Evolutionary conservation across 2,888 invertebrate species (phyloP).

Genomic region (Aphidius colemani): DNA sequence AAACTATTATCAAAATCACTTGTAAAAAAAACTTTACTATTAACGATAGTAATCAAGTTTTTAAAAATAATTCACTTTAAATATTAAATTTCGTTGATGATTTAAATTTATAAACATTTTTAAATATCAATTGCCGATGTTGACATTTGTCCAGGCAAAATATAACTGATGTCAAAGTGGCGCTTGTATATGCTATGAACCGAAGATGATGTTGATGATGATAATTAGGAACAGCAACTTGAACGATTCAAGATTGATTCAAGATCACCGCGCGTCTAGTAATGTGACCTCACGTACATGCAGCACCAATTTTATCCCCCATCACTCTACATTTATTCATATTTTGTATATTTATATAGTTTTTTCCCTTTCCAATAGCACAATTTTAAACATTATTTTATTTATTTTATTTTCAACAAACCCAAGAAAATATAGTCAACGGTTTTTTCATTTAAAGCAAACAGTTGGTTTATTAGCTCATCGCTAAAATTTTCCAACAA

Average conservation of each 20-base stretch:
- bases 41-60: constrained; percentile 7
- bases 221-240: constrained; percentile 57
- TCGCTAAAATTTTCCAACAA: neutral
- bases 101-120: neutral
- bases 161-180: too few species aligned
- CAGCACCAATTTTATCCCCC: constrained; percentile 53
- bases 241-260: constrained; percentile 44
- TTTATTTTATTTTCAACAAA: neutral
- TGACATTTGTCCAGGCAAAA: too few species aligned
- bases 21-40: constrained; percentile 1
- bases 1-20: constrained; percentile 17
- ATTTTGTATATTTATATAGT: constrained; percentile 21
- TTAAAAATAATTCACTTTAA: constrained; percentile 12
- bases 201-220: constrained; percentile 16
- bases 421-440: too few species aligned
- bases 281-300: constrained; percentile 54
- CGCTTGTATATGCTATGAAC: too few species aligned
- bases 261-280: constrained; percentile 47
- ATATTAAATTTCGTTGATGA: neutral
- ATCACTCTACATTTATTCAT: constrained; percentile 28
- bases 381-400: constrained; percentile 9
- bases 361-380: constrained; percentile 18
- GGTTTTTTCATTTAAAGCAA: too few species aligned
- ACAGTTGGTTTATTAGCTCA: neutral
- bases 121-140: neutral